Conservation (phyloP, 2,797 vertebrate species). For the Peromyscus attwateri region DNA sequence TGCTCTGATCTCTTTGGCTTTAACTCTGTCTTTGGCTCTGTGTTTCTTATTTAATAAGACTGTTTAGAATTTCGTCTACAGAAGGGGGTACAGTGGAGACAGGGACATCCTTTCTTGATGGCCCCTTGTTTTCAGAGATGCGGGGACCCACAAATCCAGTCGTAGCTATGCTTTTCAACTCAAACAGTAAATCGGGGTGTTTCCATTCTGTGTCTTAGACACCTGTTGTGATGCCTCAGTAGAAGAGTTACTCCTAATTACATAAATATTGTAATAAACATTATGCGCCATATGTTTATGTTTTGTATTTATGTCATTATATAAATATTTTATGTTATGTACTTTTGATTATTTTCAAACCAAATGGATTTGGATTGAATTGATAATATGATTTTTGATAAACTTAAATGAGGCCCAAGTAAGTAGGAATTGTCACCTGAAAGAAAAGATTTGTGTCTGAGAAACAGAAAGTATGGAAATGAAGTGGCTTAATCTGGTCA, state of each 20-base stretch:
- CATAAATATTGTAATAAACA: not conserved
- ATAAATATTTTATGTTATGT: constrained; percentile 25
- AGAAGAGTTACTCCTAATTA: constrained; percentile 4
- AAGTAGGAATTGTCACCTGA: constrained; percentile 19
- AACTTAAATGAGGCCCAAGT: not conserved
- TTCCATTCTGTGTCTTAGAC: not conserved
- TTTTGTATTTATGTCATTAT: not conserved
- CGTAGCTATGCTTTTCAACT: not conserved
- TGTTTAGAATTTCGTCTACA: too few relatives aligned
- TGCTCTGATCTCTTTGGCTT: too few relatives aligned
- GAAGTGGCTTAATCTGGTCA: constrained; percentile 34
- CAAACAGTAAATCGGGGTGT: not conserved
- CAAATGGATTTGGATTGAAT: constrained; percentile 27
- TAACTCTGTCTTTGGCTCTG: too few relatives aligned
- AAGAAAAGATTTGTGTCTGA: not conserved
- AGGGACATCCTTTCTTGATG: not conserved
- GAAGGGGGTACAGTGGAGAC: not conserved
- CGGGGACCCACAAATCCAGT: not conserved
- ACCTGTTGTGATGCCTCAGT: not conserved
- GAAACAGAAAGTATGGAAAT: constrained; percentile 28
- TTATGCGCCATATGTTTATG: not conserved
- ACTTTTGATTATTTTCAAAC: constrained; percentile 19
- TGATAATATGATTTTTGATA: constrained; percentile 33
- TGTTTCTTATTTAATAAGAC: too few relatives aligned
- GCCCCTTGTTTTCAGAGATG: not conserved